Evolutionary conservation across 2,113 vertebrate genomes (phyloP).

Genomic region (Salvelinus sp.): DNA sequence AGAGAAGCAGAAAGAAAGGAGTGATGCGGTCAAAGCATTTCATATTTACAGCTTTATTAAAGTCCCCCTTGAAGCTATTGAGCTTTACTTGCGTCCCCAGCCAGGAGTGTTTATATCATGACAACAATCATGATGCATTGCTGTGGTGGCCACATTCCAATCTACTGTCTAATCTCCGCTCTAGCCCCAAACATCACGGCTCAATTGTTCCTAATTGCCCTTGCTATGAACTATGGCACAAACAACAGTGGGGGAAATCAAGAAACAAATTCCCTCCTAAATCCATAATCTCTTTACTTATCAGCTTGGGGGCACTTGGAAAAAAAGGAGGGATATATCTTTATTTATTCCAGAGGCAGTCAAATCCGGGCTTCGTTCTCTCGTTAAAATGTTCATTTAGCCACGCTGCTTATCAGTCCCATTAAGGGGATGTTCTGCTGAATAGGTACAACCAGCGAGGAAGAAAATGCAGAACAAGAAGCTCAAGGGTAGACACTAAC

Average conservation of each 20-base stretch:
- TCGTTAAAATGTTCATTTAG: conserved; percentile 10
- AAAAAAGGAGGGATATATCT: conserved; percentile 50
- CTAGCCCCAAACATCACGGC: conserved; percentile 49
- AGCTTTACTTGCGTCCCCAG: neutral
- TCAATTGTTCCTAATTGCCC: conserved; percentile 69
- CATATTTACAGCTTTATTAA: conserved; percentile 71
- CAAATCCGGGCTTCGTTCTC: conserved; percentile 4
- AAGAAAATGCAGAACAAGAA: neutral
- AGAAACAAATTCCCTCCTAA: conserved; percentile 42
- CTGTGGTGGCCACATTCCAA: conserved; percentile 48
- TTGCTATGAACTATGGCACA: conserved; percentile 61
- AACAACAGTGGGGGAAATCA: conserved; percentile 47
- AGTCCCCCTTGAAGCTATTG: conserved; percentile 25
- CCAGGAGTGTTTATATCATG: conserved; percentile 57
- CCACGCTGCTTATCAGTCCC: conserved; percentile 36
- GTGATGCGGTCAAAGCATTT: conserved; percentile 39
- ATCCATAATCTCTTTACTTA: conserved; percentile 53
- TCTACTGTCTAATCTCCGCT: conserved; percentile 66
- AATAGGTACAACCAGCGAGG: neutral
- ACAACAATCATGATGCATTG: conserved; percentile 64
- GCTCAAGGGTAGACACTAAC: neutral
- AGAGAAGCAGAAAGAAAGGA: neutral
- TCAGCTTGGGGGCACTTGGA: conserved; percentile 50
- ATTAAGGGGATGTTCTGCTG: conserved; percentile 27
- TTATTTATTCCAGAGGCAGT: conserved; percentile 52